phyloP scores from a whole-genome alignment of 2,797 vertebrate species.

The Euphonia xanthogaster region DNA sequence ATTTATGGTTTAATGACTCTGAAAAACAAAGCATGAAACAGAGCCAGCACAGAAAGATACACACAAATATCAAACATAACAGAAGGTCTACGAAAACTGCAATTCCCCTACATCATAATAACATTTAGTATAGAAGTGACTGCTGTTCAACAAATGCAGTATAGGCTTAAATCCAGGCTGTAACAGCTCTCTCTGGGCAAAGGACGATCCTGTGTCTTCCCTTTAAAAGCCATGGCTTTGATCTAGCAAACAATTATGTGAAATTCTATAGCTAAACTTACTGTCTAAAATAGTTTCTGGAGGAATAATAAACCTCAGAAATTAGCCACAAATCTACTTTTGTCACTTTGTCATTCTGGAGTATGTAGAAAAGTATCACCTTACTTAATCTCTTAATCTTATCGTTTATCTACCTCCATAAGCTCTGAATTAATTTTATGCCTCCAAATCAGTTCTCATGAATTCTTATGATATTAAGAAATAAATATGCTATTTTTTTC shows the following conservation, averaged over 20 bases:
- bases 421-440: neutral
- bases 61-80: neutral
- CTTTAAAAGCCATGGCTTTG: neutral
- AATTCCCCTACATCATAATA: neutral
- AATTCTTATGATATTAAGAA: neutral
- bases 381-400: neutral
- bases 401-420: neutral
- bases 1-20: neutral
- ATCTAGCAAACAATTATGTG: neutral
- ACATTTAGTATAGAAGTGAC: neutral
- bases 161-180: neutral
- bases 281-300: neutral
- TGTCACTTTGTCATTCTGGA: neutral
- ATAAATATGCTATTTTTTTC: neutral
- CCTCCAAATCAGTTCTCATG: neutral
- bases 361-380: neutral
- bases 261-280: neutral
- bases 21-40: neutral
- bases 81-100: neutral
- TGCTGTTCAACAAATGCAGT: neutral
- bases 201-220: neutral
- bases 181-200: neutral
- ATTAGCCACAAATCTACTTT: neutral
- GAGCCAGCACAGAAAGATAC: neutral
- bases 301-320: neutral